Evolutionary conservation across 2,113 vertebrate species (phyloP).

Genomic region (Lichenostomus cassidix): DNA sequence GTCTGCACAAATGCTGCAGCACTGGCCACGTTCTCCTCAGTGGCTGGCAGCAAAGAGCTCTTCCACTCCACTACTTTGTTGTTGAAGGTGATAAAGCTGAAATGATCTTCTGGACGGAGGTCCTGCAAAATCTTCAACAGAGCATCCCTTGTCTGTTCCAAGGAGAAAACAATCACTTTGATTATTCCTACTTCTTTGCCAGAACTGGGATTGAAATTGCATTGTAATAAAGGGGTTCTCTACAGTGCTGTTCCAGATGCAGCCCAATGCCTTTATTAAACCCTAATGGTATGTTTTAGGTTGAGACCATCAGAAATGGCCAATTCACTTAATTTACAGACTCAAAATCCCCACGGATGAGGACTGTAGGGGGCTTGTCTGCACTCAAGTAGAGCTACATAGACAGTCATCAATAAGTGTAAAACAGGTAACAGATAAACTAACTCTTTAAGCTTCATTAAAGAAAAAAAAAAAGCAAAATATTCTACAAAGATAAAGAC

Average conservation of each 20-base stretch:
- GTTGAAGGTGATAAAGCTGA: slow-evolving; percentile 64
- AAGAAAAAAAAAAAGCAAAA: not conserved
- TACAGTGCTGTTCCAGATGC: not conserved
- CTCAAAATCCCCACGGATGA: rapidly evolving
- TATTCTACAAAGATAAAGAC: not conserved
- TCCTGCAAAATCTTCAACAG: slow-evolving; percentile 74
- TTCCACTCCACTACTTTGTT: slow-evolving; percentile 13
- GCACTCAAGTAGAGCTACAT: not conserved
- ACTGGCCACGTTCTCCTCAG: not conserved
- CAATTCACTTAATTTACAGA: not conserved
- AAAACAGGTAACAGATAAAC: not conserved
- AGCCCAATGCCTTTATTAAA: not conserved
- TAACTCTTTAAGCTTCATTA: not conserved
- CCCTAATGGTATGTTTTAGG: not conserved
- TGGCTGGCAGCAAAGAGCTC: slow-evolving; percentile 56
- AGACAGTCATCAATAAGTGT: not conserved
- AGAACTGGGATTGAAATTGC: not conserved
- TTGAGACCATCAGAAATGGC: not conserved
- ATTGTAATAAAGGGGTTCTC: not conserved
- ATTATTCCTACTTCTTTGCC: not conserved
- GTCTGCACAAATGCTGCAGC: slow-evolving; percentile 30
- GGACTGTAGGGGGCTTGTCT: not conserved
- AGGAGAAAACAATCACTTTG: not conserved
- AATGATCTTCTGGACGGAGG: slow-evolving; percentile 65
- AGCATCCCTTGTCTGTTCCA: slow-evolving; percentile 69